These are phyloP conservation scores for Trinectes maculatus DNA, from an alignment of 2,113 vertebrate species.

Conservation along the genomic window DNA sequence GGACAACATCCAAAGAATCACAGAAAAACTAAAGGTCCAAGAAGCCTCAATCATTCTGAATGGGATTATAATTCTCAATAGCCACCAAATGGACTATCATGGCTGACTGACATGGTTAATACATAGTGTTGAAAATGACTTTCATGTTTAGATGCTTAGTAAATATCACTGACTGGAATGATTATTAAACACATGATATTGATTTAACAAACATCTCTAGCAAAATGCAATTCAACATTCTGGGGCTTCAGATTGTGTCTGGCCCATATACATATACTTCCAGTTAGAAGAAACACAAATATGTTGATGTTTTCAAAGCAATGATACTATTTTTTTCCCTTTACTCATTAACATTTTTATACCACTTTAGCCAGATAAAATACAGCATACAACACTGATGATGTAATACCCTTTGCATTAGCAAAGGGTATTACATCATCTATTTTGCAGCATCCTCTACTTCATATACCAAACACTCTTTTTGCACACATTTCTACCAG, in stretches of 20 bases:
- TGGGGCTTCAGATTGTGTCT: too few species aligned
- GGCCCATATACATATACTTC: too few species aligned
- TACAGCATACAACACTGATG: neutral
- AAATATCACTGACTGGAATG: too few species aligned
- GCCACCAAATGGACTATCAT: neutral
- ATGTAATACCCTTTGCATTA: constrained; percentile 6
- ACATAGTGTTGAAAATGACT: neutral
- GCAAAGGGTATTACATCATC: too few species aligned
- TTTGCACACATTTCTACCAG: constrained; percentile 14
- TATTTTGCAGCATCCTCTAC: too few species aligned
- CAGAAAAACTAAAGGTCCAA: too few species aligned
- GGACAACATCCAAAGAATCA: too few species aligned
- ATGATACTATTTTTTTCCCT: neutral
- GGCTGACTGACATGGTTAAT: neutral
- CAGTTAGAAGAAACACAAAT: neutral
- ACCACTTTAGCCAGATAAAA: neutral
- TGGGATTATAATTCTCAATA: too few species aligned
- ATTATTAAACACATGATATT: too few species aligned
- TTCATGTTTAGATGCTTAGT: neutral
- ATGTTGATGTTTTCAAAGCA: neutral
- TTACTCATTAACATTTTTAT: neutral
- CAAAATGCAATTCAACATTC: too few species aligned
- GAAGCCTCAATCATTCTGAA: too few species aligned
- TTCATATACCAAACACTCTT: constrained; percentile 19
- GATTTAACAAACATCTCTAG: too few species aligned